phyloP scores from a whole-genome alignment of 2,888 invertebrate genomes.

The Pterostichus niger region DNA sequence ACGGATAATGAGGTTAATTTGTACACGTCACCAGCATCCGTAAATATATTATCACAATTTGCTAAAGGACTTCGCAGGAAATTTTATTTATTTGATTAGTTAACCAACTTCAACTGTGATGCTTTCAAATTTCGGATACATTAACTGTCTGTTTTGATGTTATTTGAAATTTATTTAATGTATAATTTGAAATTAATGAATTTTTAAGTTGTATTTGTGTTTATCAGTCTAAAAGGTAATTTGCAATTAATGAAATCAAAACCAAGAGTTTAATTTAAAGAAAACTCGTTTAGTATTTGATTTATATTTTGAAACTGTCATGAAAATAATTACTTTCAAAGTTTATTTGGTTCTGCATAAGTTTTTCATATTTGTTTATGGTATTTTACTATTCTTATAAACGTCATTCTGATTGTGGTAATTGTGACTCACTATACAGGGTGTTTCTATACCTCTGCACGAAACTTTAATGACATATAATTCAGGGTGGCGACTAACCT shows the following conservation, averaged over 20 bases:
- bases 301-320: slow-evolving; percentile 7
- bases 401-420: too few species aligned
- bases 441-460: too few species aligned
- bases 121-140: not conserved
- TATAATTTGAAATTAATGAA: too few species aligned
- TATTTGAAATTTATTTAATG: not conserved
- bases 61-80: not conserved
- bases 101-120: not conserved
- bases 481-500: too few species aligned
- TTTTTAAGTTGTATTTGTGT: slow-evolving; percentile 1
- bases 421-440: too few species aligned
- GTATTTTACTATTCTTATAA: too few species aligned
- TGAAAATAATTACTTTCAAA: not conserved
- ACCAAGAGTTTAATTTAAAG: not conserved
- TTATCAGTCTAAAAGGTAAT: not conserved
- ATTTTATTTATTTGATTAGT: slow-evolving; percentile 16
- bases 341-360: too few species aligned
- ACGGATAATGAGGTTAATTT: slow-evolving; percentile 38
- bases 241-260: slow-evolving; percentile 17
- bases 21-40: slow-evolving; percentile 33
- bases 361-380: too few species aligned
- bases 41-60: slow-evolving; percentile 26
- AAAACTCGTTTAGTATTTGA: slow-evolving; percentile 29
- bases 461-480: too few species aligned
- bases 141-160: not conserved